Base-by-base conservation (phyloP, 2,888 invertebrate species). In the Noctuana brunneofusca region DNA sequence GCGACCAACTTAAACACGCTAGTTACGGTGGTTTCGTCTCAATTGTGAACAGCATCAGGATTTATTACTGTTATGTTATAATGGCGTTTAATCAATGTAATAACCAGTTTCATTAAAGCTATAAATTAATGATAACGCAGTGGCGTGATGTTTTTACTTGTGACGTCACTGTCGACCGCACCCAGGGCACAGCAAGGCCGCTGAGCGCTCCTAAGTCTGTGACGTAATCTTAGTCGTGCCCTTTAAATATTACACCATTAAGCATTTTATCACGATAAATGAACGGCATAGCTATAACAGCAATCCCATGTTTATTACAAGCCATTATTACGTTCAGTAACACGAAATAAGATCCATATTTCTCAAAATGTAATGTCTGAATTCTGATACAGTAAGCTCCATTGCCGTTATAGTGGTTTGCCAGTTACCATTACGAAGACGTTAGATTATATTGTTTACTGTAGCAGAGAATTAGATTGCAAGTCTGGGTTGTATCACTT, bases 81-180 rank as follows among this genome's bases (percentile, higher is more conserved):
- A 16, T 38, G 38, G 16, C 8, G 14, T 38, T 46, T 11, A 9
- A 14, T 46, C 11, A 41, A 24, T 32, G 18, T 20, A 52, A 32
- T 32, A 52, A 52, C 30, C 27, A 20, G 56, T 32, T 46, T 20
- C 30, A 60, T 54, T 43, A 48, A 35, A 24, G 53, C 54, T 16
- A 46, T 54, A 54, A 54, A 46, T 54, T 48, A 54, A 53, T 35
- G 54, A 55, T 48, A 62, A 20, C 62, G 22, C 30, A 35, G 43
- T 55, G 49, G 38, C 27, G 64, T 43, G 58, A 20, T 22, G 41
- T 41, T 18, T 59, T 53, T 43, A 32, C 22, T 55, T 32, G 73
- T 80, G 78, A 79, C 75, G 75, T 79, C 75, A 79, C 69, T 62
- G 66, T 66, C 63, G 70, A 70, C 78, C 79, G 71, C 81, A 70